Base-by-base conservation (phyloP, 2,797 vertebrate species). In the Kryptopterus vitreolus region DNA sequence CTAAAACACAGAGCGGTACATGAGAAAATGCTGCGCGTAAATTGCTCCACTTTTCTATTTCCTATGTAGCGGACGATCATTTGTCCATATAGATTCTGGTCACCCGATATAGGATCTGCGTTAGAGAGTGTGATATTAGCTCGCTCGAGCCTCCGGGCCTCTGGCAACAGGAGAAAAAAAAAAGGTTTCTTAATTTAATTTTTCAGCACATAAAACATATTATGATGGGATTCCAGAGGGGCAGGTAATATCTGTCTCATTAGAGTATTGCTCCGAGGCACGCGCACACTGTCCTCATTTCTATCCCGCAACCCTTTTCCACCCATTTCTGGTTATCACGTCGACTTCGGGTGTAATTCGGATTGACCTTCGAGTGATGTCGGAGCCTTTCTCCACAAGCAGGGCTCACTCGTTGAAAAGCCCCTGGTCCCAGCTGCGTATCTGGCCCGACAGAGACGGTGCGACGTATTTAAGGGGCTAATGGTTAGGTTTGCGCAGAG, bases 181-280 rank as follows among this genome's bases (percentile, higher is more conserved):
- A 79, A 74, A 43, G 16, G 57, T 63, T 83, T 31, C 55, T 22
- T 83, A 85, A 87, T 87, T 83, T 80, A 84, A 87, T 83, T 86
- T 86, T 81, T 53, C 57, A 77, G 58, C 81, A 79, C 81, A 82
- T 83, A 84, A 86, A 82, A 82, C 66, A 80, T 82, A 83, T 84
- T 83, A 59, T 86, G 86, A 84, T 83, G 83, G 77, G 62, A 83
- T 82, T 86, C 79, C 50, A 58, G 71, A 66, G 79, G 77, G 77
- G 76, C 81, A 86, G 81, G 84, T 85, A 83, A 87, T 86, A 82
- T 86, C 83, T 81, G 76, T 83, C 81, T 84, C 81, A 87, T 87
- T 84, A 87, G 81, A 83, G 72, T 35, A 72, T 52, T 65, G 72
- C 81, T 84, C 61, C 66, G 26, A 76, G 80, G 74, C 57, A 70